Conservation (phyloP, 2,797 vertebrate species). For the Pampus argenteus region DNA sequence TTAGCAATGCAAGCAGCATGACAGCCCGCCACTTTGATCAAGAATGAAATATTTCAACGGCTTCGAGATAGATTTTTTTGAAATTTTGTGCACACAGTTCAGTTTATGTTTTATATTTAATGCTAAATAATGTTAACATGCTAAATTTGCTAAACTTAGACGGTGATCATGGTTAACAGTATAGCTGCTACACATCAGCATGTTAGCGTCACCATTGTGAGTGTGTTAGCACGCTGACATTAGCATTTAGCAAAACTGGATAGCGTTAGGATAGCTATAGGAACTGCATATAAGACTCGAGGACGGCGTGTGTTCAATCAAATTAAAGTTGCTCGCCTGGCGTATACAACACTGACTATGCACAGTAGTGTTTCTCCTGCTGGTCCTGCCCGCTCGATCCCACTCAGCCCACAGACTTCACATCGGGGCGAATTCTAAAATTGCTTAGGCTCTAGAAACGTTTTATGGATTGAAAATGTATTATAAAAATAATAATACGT, state of each 20-base stretch:
- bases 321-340: too few species aligned
- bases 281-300: background rate
- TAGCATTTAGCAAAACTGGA: conserved; percentile 2
- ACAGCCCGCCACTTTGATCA: too few species aligned
- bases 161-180: background rate
- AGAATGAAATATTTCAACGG: background rate
- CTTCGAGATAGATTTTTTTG: background rate
- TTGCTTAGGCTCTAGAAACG: too few species aligned
- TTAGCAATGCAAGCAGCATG: too few species aligned
- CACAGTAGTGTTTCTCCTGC: background rate
- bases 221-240: background rate
- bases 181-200: background rate
- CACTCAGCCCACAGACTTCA: too few species aligned
- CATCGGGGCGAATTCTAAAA: too few species aligned
- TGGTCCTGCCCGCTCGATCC: too few species aligned
- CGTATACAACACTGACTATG: too few species aligned
- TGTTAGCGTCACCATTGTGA: background rate
- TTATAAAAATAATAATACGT: too few species aligned
- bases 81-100: background rate
- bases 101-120: background rate
- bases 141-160: background rate
- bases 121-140: background rate
- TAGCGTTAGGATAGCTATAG: too few species aligned
- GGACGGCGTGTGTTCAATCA: too few species aligned
- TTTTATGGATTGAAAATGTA: too few species aligned